A percentile compares a stretch with the other conserved stretches of the same genome.
phyloP scores from a whole-genome alignment of 2,797 vertebrate genomes.

The Alfaro cultratus region DNA sequence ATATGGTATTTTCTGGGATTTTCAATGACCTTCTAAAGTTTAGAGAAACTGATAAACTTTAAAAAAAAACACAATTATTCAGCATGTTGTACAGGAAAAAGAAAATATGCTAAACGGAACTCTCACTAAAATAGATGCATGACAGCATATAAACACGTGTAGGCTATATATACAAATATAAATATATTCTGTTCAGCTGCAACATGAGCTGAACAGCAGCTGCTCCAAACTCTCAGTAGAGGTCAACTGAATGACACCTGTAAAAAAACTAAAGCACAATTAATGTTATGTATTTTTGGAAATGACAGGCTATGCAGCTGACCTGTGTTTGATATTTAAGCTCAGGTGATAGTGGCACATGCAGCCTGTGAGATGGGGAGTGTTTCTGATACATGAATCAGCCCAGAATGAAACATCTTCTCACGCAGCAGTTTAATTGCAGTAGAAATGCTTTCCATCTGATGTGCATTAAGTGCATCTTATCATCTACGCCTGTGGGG shows the following conservation, averaged over 20 bases:
- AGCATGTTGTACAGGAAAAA: background rate
- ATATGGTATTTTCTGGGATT: background rate
- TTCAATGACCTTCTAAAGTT: background rate
- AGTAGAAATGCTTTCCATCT: constrained; percentile 39
- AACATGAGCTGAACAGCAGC: constrained; percentile 54
- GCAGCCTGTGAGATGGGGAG: background rate
- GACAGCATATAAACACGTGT: background rate
- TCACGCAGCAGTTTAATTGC: constrained; percentile 22
- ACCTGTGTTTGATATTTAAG: constrained; percentile 34
- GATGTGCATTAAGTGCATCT: constrained; percentile 47
- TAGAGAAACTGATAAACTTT: background rate
- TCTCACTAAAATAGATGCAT: background rate
- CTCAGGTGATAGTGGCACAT: constrained; percentile 58
- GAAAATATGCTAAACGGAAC: background rate
- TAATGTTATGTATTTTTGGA: constrained; percentile 46
- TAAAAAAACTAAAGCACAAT: constrained; percentile 51
- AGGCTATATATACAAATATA: background rate
- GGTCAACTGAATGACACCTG: constrained; percentile 63
- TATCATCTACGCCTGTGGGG: constrained; percentile 48
- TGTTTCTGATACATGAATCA: constrained; percentile 39
- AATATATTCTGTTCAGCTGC: constrained; percentile 14
- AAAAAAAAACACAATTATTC: background rate
- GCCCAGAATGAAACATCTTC: constrained; percentile 45
- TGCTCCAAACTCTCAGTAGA: constrained; percentile 54
- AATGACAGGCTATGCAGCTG: constrained; percentile 35